Conservation (phyloP, 1,140 invertebrate genomes). For the Monochamus saltuarius region DNA sequence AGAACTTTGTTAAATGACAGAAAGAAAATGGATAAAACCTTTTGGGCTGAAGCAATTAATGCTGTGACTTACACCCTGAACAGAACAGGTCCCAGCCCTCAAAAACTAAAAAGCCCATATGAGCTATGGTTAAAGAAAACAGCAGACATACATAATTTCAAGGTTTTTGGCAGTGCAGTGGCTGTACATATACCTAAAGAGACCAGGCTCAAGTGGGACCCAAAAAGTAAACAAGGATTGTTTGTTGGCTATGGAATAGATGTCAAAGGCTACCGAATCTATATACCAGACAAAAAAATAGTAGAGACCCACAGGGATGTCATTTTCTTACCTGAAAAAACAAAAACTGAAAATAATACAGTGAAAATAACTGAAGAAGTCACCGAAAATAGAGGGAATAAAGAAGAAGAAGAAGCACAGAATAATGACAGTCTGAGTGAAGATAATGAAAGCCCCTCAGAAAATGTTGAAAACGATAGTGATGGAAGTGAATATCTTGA, state of each 20-base stretch:
- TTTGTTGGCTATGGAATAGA: conserved; percentile 49
- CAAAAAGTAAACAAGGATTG: conserved; percentile 44
- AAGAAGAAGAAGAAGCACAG: background rate
- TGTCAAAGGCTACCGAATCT: conserved; percentile 20
- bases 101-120: conserved; percentile 44
- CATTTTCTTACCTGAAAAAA: conserved; percentile 16
- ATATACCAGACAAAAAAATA: conserved; percentile 18
- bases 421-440: conserved; percentile 5
- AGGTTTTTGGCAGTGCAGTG: conserved; percentile 47
- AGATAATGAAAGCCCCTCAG: background rate
- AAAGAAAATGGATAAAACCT: conserved; percentile 35
- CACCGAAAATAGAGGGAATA: background rate
- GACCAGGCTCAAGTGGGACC: conserved; percentile 48
- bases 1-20: conserved; percentile 42
- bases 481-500: conserved; percentile 11
- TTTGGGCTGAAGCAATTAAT: conserved; percentile 52
- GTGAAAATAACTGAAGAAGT: background rate
- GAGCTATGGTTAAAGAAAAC: conserved; percentile 45
- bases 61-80: conserved; percentile 50
- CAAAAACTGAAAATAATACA: background rate
- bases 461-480: no score
- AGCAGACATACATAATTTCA: conserved; percentile 38
- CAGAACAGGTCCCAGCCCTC: conserved; percentile 44
- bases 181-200: conserved; percentile 48
- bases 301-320: conserved; percentile 14